These are phyloP conservation scores for Onychorhynchus coronatus DNA, from an alignment of 2,113 vertebrate genomes.

Conservation along the genomic window DNA sequence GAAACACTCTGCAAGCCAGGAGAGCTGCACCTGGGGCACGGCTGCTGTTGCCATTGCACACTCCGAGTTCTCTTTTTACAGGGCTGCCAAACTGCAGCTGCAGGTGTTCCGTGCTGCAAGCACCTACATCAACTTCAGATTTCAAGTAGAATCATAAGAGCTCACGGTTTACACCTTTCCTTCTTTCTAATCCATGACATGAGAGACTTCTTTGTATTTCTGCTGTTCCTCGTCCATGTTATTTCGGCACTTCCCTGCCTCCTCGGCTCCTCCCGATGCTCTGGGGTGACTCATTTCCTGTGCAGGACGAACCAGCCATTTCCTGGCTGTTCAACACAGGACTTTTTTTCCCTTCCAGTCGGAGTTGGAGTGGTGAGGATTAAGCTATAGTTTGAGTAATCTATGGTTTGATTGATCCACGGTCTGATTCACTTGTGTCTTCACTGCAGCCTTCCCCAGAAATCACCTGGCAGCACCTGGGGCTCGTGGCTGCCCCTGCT, in stretches of 20 bases:
- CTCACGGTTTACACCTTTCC: neutral
- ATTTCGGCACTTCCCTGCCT: slow-evolving; percentile 41
- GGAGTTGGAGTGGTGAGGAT: neutral
- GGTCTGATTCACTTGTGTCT: neutral
- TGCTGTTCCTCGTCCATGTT: neutral
- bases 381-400: neutral
- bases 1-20: neutral
- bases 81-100: neutral
- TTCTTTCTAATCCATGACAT: neutral
- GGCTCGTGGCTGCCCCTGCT: neutral
- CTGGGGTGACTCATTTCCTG: slow-evolving; percentile 66
- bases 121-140: neutral
- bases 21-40: neutral
- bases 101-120: neutral
- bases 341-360: neutral
- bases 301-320: slow-evolving; percentile 23
- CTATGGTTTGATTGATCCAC: neutral
- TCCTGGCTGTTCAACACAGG: slow-evolving; percentile 25
- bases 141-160: neutral
- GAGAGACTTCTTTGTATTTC: neutral
- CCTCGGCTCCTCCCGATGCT: neutral
- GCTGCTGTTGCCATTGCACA: neutral
- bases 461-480: neutral
- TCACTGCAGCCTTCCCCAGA: neutral
- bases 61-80: neutral